phyloP scores from a whole-genome alignment of 2,113 vertebrate species.

The Cephalophus harveyi region DNA sequence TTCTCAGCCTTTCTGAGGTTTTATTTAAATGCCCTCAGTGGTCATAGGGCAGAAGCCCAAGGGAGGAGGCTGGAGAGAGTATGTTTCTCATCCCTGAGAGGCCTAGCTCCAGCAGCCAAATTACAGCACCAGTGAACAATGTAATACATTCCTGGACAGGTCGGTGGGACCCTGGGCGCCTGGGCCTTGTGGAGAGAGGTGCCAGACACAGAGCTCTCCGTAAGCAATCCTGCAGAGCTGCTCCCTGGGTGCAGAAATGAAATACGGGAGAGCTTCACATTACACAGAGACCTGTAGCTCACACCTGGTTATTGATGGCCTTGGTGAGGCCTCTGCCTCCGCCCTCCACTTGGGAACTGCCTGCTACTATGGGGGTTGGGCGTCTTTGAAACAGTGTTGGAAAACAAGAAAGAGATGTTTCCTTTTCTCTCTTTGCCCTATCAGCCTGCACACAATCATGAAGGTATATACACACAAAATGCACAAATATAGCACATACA shows the following conservation, averaged over 20 bases:
- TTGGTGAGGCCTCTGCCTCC: slow-evolving; percentile 80
- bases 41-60: slow-evolving; percentile 57
- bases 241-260: slow-evolving; percentile 85
- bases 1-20: slow-evolving; percentile 47
- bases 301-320: slow-evolving; percentile 88
- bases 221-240: slow-evolving; percentile 84
- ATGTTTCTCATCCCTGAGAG: slow-evolving; percentile 61
- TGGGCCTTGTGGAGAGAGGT: slow-evolving; percentile 84
- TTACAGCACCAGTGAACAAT: slow-evolving; percentile 87
- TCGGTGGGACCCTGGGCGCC: slow-evolving; percentile 85
- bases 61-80: slow-evolving; percentile 33
- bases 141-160: slow-evolving; percentile 85
- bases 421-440: slow-evolving; percentile 2
- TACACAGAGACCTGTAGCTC: slow-evolving; percentile 83
- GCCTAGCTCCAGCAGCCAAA: slow-evolving; percentile 78
- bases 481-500: not conserved
- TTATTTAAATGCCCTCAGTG: slow-evolving; percentile 53
- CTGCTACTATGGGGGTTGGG: slow-evolving; percentile 70
- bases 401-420: slow-evolving; percentile 64
- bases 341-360: slow-evolving; percentile 64
- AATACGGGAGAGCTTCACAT: slow-evolving; percentile 86
- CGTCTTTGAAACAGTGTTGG: slow-evolving; percentile 76
- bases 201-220: slow-evolving; percentile 88
- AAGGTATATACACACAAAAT: not conserved
- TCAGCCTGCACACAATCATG: not conserved